Evolutionary conservation across 2,113 vertebrate species (phyloP).

Genomic region (Poeciliopsis prolifica): DNA sequence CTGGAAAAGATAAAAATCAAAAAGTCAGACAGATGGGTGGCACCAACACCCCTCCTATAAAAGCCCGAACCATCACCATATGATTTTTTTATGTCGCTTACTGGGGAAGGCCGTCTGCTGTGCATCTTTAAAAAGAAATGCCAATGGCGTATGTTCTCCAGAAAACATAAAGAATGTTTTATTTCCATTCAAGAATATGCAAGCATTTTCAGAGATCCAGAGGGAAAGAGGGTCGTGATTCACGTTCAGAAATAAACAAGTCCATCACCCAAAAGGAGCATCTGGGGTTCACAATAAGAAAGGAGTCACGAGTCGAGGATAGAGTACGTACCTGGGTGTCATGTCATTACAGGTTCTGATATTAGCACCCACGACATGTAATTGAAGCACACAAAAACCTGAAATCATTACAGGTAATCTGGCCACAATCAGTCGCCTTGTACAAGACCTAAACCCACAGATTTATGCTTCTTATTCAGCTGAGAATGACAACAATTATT

Average conservation of each 20-base stretch:
- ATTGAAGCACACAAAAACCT: slow-evolving; percentile 54
- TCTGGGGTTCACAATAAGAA: slow-evolving; percentile 45
- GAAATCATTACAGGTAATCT: slow-evolving; percentile 62
- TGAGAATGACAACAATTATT: slow-evolving; percentile 34
- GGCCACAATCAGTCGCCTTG: background rate
- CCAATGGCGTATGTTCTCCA: background rate
- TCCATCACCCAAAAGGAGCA: slow-evolving; percentile 35
- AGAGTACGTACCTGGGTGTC: slow-evolving; percentile 12
- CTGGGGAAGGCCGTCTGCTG: background rate
- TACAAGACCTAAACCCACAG: slow-evolving; percentile 5
- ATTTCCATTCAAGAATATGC: background rate
- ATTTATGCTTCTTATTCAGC: slow-evolving; percentile 19
- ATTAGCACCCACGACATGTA: slow-evolving; percentile 37
- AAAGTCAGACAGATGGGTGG: slow-evolving; percentile 1
- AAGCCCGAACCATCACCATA: slow-evolving; percentile 1
- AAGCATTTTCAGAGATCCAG: slow-evolving; percentile 9
- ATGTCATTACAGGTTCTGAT: slow-evolving; percentile 41
- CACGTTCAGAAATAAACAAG: slow-evolving; percentile 40
- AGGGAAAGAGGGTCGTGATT: slow-evolving; percentile 46
- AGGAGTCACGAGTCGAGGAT: slow-evolving; percentile 58
- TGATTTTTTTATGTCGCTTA: background rate
- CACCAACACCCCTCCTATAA: background rate
- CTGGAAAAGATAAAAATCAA: slow-evolving; percentile 26
- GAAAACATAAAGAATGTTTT: background rate
- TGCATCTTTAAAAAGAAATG: slow-evolving; percentile 1